A percentile compares a stretch with the other conserved stretches of the same genome.
Evolutionary conservation across 2,797 vertebrate genomes (phyloP).

Genomic region (Babyrousa celebensis): DNA sequence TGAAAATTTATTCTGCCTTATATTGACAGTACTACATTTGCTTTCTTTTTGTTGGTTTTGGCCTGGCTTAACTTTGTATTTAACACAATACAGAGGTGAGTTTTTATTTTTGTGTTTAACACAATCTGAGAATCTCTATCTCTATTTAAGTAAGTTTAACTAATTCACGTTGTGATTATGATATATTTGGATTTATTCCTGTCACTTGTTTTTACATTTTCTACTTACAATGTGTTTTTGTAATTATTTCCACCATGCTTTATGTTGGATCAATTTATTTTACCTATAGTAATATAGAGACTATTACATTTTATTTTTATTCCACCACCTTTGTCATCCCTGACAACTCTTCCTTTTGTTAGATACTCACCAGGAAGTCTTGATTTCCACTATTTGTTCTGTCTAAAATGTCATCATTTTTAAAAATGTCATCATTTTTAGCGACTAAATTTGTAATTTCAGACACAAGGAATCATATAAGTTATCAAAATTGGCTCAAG

Average conservation of each 20-base stretch:
- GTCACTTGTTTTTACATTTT: not conserved
- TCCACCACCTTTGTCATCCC: not conserved
- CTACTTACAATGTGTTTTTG: not conserved
- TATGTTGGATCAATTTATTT: constrained; percentile 18
- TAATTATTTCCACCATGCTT: not conserved
- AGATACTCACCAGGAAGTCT: not conserved
- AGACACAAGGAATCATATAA: not conserved
- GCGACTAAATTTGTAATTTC: not conserved
- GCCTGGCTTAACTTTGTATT: constrained; percentile 24
- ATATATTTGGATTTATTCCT: constrained; percentile 9
- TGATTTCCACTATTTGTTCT: not conserved
- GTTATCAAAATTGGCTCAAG: not conserved
- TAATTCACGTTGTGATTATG: not conserved
- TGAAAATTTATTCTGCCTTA: constrained; percentile 35
- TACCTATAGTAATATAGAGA: not conserved
- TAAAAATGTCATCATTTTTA: not conserved
- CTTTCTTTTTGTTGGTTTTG: constrained; percentile 61
- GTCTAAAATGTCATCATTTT: not conserved
- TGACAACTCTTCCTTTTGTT: not conserved
- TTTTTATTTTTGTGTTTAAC: constrained; percentile 42
- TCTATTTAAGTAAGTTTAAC: constrained; percentile 47
- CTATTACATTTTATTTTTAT: constrained; percentile 34
- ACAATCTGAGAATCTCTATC: constrained; percentile 1
- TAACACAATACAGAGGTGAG: not conserved
- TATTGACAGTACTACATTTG: not conserved